These are phyloP conservation scores for Naja naja DNA, from an alignment of 2,113 vertebrate species.

Conservation along the genomic window DNA sequence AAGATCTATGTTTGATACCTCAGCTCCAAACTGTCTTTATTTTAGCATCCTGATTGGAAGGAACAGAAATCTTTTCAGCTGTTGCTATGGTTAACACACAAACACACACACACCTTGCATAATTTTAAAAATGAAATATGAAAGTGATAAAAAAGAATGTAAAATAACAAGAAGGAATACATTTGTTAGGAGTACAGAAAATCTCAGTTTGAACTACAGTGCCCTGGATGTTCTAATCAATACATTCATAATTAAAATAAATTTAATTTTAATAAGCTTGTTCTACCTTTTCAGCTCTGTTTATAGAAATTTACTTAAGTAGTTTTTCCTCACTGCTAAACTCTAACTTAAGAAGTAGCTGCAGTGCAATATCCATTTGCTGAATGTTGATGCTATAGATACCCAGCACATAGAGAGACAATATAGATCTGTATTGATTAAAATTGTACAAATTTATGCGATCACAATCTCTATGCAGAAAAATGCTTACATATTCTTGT, in stretches of 20 bases:
- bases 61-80: not conserved
- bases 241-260: not conserved
- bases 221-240: not conserved
- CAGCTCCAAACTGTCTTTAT: not conserved
- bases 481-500: not conserved
- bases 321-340: not conserved
- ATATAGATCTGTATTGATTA: not conserved
- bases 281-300: not conserved
- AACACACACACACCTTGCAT: not conserved
- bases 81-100: not conserved
- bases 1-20: not conserved
- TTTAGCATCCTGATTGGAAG: not conserved
- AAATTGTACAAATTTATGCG: not conserved
- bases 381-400: not conserved
- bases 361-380: not conserved
- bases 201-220: not conserved
- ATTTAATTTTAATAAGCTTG: not conserved
- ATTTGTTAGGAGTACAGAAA: not conserved
- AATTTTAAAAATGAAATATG: not conserved
- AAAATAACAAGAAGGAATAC: not conserved
- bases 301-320: not conserved
- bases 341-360: not conserved
- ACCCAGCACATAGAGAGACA: not conserved
- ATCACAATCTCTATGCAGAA: not conserved
- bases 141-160: not conserved